Evolutionary conservation across 2,113 vertebrate species (phyloP).

Genomic region (Hippocampus comes): DNA sequence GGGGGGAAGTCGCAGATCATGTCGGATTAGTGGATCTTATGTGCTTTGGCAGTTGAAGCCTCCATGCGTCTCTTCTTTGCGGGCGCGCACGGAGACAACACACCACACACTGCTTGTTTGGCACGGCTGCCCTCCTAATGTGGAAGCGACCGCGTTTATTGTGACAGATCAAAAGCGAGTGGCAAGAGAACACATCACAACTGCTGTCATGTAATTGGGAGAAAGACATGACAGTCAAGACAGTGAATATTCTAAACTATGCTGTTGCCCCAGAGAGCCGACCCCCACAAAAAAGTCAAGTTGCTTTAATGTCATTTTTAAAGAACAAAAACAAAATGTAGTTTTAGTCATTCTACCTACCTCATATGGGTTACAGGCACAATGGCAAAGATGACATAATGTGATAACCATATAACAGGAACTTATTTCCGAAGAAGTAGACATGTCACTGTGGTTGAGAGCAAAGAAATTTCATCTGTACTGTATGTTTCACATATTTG

Average conservation of each 20-base stretch:
- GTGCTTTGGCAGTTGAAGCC: conserved; percentile 51
- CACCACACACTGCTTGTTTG: conserved; percentile 35
- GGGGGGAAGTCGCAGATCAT: conserved; percentile 58
- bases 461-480: too few relatives aligned
- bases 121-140: conserved; percentile 48
- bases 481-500: too few relatives aligned
- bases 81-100: not conserved
- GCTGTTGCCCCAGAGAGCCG: not conserved
- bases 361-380: not conserved
- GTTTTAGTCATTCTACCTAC: not conserved
- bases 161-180: conserved; percentile 54
- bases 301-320: conserved; percentile 1
- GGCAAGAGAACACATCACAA: conserved; percentile 30
- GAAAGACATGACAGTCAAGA: conserved; percentile 29
- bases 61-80: conserved; percentile 7
- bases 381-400: not conserved
- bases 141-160: conserved; percentile 46
- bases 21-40: conserved; percentile 65
- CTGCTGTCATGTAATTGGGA: conserved; percentile 18
- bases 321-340: not conserved
- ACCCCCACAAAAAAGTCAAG: not conserved
- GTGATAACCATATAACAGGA: not conserved
- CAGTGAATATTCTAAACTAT: conserved; percentile 22
- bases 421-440: not conserved
- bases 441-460: not conserved